Percentiles rank a stretch among this genome's conserved stretches.
Conservation (phyloP, 2,113 vertebrate genomes). For the Chlorodrepanis virens region DNA sequence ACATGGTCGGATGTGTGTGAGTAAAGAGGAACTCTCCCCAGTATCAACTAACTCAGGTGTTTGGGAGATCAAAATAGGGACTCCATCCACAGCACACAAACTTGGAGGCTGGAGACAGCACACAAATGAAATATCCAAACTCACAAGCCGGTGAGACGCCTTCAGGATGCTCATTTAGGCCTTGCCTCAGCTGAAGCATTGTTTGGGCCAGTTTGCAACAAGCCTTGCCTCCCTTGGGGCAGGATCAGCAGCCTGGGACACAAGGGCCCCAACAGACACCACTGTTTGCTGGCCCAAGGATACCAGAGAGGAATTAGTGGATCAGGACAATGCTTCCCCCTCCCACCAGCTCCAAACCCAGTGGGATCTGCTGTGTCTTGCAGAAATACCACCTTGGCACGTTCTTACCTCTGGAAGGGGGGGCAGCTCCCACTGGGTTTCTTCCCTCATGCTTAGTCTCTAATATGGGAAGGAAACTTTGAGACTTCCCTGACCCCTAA, state of each 20-base stretch:
- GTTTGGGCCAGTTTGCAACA: too few species aligned
- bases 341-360: neutral
- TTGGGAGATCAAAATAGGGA: neutral
- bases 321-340: accelerated
- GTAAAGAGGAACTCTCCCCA: neutral
- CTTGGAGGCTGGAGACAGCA: too few species aligned
- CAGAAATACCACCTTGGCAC: accelerated
- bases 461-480: neutral
- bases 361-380: accelerated
- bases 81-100: accelerated
- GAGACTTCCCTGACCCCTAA: neutral
- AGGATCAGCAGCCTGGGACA: neutral
- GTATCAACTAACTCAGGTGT: neutral
- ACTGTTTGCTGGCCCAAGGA: neutral
- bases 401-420: neutral
- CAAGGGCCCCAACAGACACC: neutral
- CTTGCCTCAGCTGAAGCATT: neutral
- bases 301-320: neutral
- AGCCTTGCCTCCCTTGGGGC: neutral
- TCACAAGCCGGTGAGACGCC: neutral
- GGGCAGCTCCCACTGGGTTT: neutral
- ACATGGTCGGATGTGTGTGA: neutral
- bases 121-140: neutral
- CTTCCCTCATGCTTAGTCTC: neutral
- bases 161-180: neutral